Evolutionary conservation across 2,888 invertebrate species (phyloP), one percentile per base, ranked within the genome.

Genomic region (Ormyrus rosae): DNA sequence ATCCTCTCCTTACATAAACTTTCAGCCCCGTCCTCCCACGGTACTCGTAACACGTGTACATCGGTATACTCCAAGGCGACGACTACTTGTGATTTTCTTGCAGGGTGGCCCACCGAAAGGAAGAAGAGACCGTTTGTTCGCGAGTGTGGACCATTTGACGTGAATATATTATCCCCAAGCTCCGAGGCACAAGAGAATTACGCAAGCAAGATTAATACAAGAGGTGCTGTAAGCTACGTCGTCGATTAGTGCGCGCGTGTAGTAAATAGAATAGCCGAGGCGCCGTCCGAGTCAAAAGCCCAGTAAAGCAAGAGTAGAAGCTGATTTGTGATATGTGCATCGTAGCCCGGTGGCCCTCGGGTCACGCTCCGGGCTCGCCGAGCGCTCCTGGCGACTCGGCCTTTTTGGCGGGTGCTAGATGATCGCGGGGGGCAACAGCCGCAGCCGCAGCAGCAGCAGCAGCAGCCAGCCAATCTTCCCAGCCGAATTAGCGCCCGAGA

Each of bases 291-390:
- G 34, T 34, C 34, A 34, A 34, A 34, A 34, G 34, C 34, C 34
- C 34, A 34, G 34, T 34, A 34, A 34, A 19, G 11, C 50, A 60
- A 0, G 10, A 11, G 70, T 7, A 11, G 48, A n/a, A 48, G 46
- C 13, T 11, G 10, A n/a, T 6, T 71, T 67, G 72, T 78, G 72
- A 68, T 48, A 78, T 78, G 78, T 78, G 72, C 55, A 72, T 78
- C 55, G 45, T 56, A 70, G 64, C 48, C 64, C 70, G 50, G 64
- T 56, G 68, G 64, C 64, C 61, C 67, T 55, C 55, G 51, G 46
- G 60, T 72, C 46, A 19, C 55, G 10, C 19, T 61, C n/a, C 34
- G 46, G 65, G 53, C n/a, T 51, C 63, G 11, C 34, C 10, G 45
- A 11, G 5, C 6, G 2, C 34, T 50, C 13, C 45, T 9, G 8